These are phyloP conservation scores for Drosophila paulistorum DNA, from an alignment of 1,140 invertebrate species.

Conservation along the genomic window DNA sequence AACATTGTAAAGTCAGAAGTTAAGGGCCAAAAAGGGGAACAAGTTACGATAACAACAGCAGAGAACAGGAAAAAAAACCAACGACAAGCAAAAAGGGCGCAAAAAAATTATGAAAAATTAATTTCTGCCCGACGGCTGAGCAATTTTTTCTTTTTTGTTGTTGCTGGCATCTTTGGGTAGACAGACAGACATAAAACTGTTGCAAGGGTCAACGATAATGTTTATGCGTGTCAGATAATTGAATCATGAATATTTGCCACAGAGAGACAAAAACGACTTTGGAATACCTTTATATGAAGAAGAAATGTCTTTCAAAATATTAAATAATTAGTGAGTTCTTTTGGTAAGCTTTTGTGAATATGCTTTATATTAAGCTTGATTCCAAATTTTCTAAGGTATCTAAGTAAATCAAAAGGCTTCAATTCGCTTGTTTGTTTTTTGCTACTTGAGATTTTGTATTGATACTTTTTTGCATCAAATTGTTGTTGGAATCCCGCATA, in stretches of 20 bases:
- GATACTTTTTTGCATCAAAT: not conserved
- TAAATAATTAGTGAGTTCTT: no score
- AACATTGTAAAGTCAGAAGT: conserved; percentile 51
- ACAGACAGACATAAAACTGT: conserved; percentile 51
- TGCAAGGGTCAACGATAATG: conserved; percentile 20
- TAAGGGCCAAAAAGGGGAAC: conserved; percentile 45
- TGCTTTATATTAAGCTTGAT: no score
- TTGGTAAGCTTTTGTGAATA: no score
- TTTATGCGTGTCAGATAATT: conserved; percentile 36
- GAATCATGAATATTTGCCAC: conserved; percentile 13
- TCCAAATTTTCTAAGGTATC: no score
- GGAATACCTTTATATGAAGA: no score
- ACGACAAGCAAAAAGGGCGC: conserved; percentile 53
- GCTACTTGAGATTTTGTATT: not conserved
- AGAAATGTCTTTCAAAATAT: no score
- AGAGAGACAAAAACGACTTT: not conserved
- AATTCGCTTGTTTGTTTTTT: not conserved
- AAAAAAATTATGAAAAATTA: conserved; percentile 82
- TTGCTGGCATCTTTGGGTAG: conserved; percentile 30
- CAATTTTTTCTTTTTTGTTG: conserved; percentile 38
- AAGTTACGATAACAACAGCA: conserved; percentile 69
- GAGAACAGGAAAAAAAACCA: conserved; percentile 12
- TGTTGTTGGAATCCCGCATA: conserved; percentile 42
- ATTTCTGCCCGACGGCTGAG: conserved; percentile 77
- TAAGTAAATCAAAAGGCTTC: no score